A percentile compares a stretch with the other conserved stretches of the same genome.
phyloP scores from a whole-genome alignment of 2,113 vertebrate species.

The pig (Sus scrofa) region DNA sequence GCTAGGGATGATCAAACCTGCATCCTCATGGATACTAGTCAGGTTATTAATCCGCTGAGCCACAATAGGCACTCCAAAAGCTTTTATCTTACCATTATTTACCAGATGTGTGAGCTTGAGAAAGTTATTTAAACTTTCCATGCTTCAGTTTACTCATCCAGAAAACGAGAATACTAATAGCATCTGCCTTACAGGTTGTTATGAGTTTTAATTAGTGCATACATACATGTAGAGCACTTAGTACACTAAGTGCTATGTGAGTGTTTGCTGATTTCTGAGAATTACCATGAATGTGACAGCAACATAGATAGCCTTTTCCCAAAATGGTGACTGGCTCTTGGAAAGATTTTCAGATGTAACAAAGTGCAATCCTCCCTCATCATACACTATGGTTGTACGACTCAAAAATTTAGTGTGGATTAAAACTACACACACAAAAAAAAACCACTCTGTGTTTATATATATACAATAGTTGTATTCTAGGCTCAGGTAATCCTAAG shows the following conservation, averaged over 20 bases:
- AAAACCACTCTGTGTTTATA: neutral
- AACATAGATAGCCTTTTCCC: neutral
- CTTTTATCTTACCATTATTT: neutral
- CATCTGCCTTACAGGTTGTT: neutral
- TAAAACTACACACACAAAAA: neutral
- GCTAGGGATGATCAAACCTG: too few species aligned
- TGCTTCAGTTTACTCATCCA: neutral
- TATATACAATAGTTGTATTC: neutral
- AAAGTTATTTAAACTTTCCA: neutral
- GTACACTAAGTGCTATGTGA: neutral
- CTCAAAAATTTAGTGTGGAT: neutral
- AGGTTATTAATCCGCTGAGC: too few species aligned
- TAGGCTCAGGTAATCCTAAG: neutral
- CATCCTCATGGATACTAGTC: too few species aligned
- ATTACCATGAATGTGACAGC: neutral
- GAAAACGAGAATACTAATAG: slow-evolving; percentile 5
- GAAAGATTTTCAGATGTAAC: neutral
- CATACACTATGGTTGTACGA: neutral
- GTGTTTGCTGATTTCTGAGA: neutral
- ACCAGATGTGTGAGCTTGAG: neutral
- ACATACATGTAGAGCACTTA: neutral
- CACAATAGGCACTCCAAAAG: neutral
- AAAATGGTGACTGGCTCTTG: neutral
- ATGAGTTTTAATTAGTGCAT: neutral
- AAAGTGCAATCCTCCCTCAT: neutral